These are phyloP conservation scores for Liparis tanakae DNA, from an alignment of 2,797 vertebrate species.

Conservation along the genomic window DNA sequence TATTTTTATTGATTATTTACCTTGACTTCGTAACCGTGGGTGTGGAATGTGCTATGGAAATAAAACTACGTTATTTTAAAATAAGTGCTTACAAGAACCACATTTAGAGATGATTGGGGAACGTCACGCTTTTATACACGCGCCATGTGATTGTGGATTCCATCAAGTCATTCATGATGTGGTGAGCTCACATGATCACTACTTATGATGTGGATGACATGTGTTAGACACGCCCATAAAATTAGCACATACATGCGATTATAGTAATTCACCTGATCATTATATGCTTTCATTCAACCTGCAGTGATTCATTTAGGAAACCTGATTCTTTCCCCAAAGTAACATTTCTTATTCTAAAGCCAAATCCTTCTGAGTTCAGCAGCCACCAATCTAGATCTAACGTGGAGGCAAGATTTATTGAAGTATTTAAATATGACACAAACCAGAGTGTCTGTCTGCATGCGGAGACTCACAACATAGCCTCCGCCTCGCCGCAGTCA, in stretches of 20 bases:
- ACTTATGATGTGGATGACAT: neutral
- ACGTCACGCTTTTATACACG: neutral
- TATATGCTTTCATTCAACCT: neutral
- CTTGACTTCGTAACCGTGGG: too few species aligned
- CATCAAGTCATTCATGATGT: constrained; percentile 1
- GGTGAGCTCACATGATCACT: neutral
- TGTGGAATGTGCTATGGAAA: neutral
- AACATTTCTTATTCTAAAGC: neutral
- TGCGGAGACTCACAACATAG: too few species aligned
- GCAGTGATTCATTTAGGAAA: neutral
- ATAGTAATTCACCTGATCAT: neutral
- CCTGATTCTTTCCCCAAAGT: neutral
- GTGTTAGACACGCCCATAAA: neutral
- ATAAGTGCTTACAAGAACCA: neutral
- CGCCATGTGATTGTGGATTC: neutral
- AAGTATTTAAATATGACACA: constrained; percentile 46
- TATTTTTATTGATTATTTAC: too few species aligned
- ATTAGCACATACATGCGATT: neutral
- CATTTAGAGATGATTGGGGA: neutral
- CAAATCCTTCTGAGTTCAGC: neutral
- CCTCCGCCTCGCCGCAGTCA: neutral
- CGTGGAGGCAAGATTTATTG: neutral
- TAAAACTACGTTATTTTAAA: neutral
- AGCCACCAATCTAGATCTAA: neutral
- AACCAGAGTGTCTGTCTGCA: neutral